These are phyloP conservation scores for Heteractis magnifica DNA, from an alignment of 92 coral and sea anemone genomes.

Conservation along the genomic window DNA sequence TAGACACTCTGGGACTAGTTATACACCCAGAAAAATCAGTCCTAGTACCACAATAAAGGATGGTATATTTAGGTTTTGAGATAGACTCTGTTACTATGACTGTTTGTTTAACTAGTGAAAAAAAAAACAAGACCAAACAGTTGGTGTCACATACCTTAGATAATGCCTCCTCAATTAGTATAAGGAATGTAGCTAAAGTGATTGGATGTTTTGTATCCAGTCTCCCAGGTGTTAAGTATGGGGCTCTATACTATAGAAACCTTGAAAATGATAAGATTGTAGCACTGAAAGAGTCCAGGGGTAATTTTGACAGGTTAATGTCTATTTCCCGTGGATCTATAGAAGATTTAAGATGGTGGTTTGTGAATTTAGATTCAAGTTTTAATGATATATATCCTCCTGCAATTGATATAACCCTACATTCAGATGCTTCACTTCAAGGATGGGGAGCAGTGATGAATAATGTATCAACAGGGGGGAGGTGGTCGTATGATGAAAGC, in stretches of 20 bases:
- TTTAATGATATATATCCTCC: conserved; percentile 34
- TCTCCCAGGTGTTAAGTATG: conserved; percentile 47
- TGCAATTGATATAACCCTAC: conserved; percentile 34
- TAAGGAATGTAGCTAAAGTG: not conserved
- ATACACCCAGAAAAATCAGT: conserved; percentile 32
- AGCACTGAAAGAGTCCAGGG: conserved; percentile 33
- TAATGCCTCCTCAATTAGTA: conserved; percentile 12
- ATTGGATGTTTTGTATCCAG: conserved; percentile 5
- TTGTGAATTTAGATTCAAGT: conserved; percentile 12
- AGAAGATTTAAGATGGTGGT: conserved; percentile 40
- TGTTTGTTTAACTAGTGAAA: conserved; percentile 30
- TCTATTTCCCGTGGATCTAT: conserved; percentile 20
- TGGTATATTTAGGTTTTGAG: conserved; percentile 38
- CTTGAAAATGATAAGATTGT: conserved; percentile 31
- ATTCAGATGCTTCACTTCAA: conserved; percentile 52
- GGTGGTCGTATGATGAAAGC: not conserved
- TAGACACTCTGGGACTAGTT: conserved; percentile 29
- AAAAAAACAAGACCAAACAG: conserved; percentile 23
- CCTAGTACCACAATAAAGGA: conserved; percentile 1
- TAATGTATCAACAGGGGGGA: conserved; percentile 34
- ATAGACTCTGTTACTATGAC: conserved; percentile 52
- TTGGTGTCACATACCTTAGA: conserved; percentile 19
- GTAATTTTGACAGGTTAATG: conserved; percentile 37
- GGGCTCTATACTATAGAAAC: conserved; percentile 29
- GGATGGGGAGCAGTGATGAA: conserved; percentile 53